phyloP scores from a whole-genome alignment of 2,888 invertebrate species.

The Mimumesa dahlbomi region DNA sequence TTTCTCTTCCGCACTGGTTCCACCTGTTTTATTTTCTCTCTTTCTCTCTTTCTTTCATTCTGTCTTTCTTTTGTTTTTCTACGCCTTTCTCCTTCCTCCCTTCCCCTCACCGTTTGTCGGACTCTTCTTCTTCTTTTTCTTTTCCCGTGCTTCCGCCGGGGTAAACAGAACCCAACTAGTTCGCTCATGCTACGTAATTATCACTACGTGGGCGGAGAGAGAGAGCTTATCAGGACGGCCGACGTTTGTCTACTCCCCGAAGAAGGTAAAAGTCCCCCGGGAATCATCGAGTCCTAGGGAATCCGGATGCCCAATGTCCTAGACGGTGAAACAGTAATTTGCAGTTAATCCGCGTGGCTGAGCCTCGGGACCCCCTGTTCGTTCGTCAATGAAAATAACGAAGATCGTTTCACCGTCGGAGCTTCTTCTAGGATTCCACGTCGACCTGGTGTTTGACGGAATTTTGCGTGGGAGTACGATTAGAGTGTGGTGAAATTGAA shows the following conservation, averaged over 20 bases:
- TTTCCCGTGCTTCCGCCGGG: slow-evolving; percentile 22
- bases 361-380: neutral
- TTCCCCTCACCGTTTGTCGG: neutral
- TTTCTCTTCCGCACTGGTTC: neutral
- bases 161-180: slow-evolving; percentile 50
- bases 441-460: too few species aligned
- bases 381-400: too few species aligned
- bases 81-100: neutral
- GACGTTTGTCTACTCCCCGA: slow-evolving; percentile 6
- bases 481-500: too few species aligned
- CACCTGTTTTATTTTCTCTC: neutral
- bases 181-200: slow-evolving; percentile 53
- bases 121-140: neutral
- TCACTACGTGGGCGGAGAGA: slow-evolving; percentile 25
- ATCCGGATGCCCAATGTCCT: slow-evolving; percentile 18
- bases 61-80: too few species aligned
- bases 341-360: slow-evolving; percentile 32
- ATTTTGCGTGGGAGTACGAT: too few species aligned
- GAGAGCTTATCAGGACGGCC: slow-evolving; percentile 44
- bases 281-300: slow-evolving; percentile 19
- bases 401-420: too few species aligned
- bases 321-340: slow-evolving; percentile 26
- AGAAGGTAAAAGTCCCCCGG: slow-evolving; percentile 32
- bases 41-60: neutral
- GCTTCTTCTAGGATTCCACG: too few species aligned